These are phyloP conservation scores for Loxodonta africana DNA, from an alignment of 2,113 vertebrate genomes.

Conservation along the genomic window DNA sequence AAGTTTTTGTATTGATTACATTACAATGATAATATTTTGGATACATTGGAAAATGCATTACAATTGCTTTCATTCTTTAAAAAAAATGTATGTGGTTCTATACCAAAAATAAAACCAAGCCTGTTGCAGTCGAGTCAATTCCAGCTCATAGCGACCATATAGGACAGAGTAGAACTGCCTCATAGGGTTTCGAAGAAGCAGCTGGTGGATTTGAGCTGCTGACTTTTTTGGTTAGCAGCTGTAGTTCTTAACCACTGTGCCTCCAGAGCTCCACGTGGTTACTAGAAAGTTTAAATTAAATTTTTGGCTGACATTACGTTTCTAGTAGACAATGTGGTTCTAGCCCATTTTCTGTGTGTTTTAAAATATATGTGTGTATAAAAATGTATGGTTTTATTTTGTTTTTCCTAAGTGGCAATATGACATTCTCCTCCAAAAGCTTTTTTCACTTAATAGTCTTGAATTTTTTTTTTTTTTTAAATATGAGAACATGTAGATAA, in stretches of 20 bases:
- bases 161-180: too few relatives aligned
- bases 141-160: too few relatives aligned
- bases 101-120: too few relatives aligned
- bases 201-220: too few relatives aligned
- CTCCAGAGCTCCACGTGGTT: neutral
- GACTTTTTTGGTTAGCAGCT: too few relatives aligned
- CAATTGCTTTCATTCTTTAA: slow-evolving; percentile 27
- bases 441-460: neutral
- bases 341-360: slow-evolving; percentile 1
- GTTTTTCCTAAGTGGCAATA: neutral
- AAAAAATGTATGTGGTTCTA: too few relatives aligned
- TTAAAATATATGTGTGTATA: neutral
- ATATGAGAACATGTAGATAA: neutral
- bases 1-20: slow-evolving; percentile 48
- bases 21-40: neutral
- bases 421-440: neutral
- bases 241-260: too few relatives aligned
- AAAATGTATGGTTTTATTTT: neutral
- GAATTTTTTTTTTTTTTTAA: slow-evolving; percentile 34
- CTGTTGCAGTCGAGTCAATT: too few relatives aligned
- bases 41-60: slow-evolving; percentile 33
- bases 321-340: neutral
- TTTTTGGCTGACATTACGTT: neutral
- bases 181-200: too few relatives aligned
- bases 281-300: neutral